phyloP scores from a whole-genome alignment of 2,113 vertebrate genomes.

The Ariopsis seemanni region DNA sequence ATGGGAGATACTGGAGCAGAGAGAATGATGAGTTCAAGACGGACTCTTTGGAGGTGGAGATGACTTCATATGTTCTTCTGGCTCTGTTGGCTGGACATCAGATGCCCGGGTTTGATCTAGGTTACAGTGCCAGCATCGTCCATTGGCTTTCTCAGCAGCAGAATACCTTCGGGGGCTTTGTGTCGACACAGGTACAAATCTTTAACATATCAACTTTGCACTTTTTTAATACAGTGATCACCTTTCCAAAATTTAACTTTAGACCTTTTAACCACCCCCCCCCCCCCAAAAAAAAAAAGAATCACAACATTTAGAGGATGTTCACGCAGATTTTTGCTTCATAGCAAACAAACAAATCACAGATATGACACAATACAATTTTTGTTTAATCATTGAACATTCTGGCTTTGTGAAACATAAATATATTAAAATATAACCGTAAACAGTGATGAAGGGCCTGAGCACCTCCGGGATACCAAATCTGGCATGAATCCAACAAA shows the following conservation, averaged over 20 bases:
- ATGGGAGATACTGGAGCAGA: conserved; percentile 7
- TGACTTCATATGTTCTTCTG: conserved; percentile 52
- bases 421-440: too few species aligned
- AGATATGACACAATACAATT: too few species aligned
- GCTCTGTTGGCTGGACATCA: conserved; percentile 66
- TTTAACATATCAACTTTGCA: not conserved
- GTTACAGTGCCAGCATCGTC: conserved; percentile 68
- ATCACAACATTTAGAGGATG: too few species aligned
- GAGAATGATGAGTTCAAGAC: not conserved
- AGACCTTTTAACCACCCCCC: too few species aligned
- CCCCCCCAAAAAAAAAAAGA: too few species aligned
- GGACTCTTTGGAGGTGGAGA: conserved; percentile 59
- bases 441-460: too few species aligned
- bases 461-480: too few species aligned
- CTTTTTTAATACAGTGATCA: not conserved
- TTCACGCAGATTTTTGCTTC: too few species aligned
- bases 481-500: too few species aligned
- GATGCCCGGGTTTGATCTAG: conserved; percentile 51
- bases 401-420: too few species aligned
- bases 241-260: not conserved
- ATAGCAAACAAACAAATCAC: too few species aligned
- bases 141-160: conserved; percentile 79
- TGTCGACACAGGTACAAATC: conserved; percentile 80
- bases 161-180: conserved; percentile 82
- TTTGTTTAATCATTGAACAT: too few species aligned